These are phyloP conservation scores for Plusia festucae DNA, from an alignment of 2,888 invertebrate species.

Conservation along the genomic window DNA sequence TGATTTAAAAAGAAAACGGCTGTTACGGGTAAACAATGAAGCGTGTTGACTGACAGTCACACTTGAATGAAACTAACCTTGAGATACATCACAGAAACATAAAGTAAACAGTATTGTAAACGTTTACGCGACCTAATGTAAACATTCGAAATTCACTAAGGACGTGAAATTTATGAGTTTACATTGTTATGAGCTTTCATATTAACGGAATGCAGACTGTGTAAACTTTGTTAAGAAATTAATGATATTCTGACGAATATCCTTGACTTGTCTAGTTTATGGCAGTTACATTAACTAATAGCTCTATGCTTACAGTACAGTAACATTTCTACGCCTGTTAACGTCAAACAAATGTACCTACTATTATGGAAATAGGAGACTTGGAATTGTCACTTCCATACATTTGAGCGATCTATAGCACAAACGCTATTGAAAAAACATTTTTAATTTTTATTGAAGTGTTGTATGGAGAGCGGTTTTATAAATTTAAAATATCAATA, in stretches of 20 bases:
- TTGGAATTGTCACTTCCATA: no score
- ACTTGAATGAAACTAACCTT: constrained; percentile 53
- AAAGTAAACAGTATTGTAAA: constrained; percentile 48
- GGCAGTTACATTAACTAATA: no score
- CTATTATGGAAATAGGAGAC: no score
- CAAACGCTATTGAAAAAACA: no score
- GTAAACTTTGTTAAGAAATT: not conserved
- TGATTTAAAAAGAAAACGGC: constrained; percentile 35
- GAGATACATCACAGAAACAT: constrained; percentile 59
- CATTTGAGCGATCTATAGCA: no score
- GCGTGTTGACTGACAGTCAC: constrained; percentile 41
- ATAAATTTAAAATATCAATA: no score
- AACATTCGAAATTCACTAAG: constrained; percentile 19
- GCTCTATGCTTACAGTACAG: no score
- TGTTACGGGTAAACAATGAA: constrained; percentile 49
- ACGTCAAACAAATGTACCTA: no score
- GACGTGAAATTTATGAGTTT: constrained; percentile 13
- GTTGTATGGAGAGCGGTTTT: no score
- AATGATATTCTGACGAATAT: not conserved
- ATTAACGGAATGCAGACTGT: not conserved
- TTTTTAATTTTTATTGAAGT: no score
- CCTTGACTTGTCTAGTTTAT: no score
- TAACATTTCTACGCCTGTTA: no score
- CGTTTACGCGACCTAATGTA: constrained; percentile 35
- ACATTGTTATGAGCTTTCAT: not conserved